Evolutionary conservation across 2,113 vertebrate genomes (phyloP).

Genomic region (Chelonoidis abingdonii): DNA sequence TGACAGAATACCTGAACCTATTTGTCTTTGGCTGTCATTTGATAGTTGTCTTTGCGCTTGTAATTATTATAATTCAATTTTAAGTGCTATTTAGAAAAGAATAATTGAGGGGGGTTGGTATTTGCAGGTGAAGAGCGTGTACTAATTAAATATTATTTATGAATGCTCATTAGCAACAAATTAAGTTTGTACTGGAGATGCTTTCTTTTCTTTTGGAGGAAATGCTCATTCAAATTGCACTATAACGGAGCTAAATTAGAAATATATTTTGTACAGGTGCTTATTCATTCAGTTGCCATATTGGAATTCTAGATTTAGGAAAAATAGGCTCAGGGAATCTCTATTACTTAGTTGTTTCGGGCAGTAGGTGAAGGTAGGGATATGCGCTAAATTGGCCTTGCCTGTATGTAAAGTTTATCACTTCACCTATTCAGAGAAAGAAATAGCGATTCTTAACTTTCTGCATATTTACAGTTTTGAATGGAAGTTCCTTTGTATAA

Average conservation of each 20-base stretch:
- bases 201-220: slow-evolving; percentile 59
- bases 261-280: background rate
- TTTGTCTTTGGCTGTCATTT: slow-evolving; percentile 12
- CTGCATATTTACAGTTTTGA: background rate
- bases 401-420: background rate
- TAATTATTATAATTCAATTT: slow-evolving; percentile 9
- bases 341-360: background rate
- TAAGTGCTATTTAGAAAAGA: slow-evolving; percentile 38
- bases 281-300: background rate
- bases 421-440: background rate
- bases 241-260: slow-evolving; percentile 35
- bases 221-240: slow-evolving; percentile 55
- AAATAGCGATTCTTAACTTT: background rate
- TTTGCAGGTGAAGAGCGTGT: slow-evolving; percentile 60
- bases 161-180: slow-evolving; percentile 70
- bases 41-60: background rate
- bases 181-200: slow-evolving; percentile 63
- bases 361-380: background rate
- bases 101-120: slow-evolving; percentile 20
- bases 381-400: background rate
- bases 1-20: background rate
- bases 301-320: background rate
- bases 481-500: background rate
- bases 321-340: background rate
- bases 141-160: slow-evolving; percentile 74